phyloP scores from a whole-genome alignment of 2,113 vertebrate genomes.

The Rhinoderma darwinii region DNA sequence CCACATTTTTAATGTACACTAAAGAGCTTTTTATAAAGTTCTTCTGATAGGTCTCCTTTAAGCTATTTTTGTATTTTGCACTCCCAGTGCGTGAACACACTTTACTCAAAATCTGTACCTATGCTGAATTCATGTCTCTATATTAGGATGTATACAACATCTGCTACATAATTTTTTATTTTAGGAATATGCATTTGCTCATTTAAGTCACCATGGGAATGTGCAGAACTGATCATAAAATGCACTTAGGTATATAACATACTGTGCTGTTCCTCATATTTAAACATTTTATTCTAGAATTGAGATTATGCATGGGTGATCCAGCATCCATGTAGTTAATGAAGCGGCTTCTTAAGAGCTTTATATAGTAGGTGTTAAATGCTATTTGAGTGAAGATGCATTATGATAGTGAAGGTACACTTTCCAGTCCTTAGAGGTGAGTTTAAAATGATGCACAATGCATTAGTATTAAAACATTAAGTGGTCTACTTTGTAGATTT shows the following conservation, averaged over 20 bases:
- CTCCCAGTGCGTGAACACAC: neutral
- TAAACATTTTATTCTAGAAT: neutral
- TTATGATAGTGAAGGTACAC: neutral
- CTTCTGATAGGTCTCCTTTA: neutral
- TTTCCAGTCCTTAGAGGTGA: neutral
- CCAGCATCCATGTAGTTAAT: neutral
- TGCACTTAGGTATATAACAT: neutral
- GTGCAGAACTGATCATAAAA: neutral
- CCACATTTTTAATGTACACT: no score
- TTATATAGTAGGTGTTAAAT: neutral
- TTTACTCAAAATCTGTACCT: neutral
- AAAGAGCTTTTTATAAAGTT: no score
- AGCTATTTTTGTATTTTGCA: neutral
- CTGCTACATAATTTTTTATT: neutral
- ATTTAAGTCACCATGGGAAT: neutral
- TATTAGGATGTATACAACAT: neutral
- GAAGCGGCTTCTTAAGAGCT: neutral
- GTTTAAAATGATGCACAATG: neutral
- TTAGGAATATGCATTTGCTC: neutral
- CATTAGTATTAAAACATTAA: neutral
- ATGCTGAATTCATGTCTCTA: neutral
- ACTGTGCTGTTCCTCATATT: neutral
- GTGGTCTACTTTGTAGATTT: neutral
- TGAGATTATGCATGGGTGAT: neutral
- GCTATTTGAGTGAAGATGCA: no score